Evolutionary conservation across 2,888 invertebrate genomes (phyloP).

Genomic region (Ptychoptera contaminata): DNA sequence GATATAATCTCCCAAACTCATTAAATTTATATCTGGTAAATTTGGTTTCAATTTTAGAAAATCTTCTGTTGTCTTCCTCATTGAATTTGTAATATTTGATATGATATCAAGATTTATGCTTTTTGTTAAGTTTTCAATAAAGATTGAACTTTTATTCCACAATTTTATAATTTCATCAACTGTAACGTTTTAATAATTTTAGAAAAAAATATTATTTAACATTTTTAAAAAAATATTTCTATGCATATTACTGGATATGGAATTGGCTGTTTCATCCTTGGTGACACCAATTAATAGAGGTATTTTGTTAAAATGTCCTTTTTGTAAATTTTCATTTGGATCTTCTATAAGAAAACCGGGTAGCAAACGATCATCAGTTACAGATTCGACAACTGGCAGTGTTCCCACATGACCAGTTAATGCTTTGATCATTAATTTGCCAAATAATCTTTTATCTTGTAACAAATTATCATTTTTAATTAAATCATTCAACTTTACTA

Average conservation of each 20-base stretch:
- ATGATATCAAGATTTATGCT: no score
- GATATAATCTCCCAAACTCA: slow-evolving; percentile 21
- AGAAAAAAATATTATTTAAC: slow-evolving; percentile 18
- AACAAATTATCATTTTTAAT: slow-evolving; percentile 38
- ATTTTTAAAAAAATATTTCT: slow-evolving; percentile 15
- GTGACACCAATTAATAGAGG: slow-evolving; percentile 59
- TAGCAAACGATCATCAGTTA: slow-evolving; percentile 46
- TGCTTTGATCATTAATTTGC: slow-evolving; percentile 44
- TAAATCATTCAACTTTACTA: slow-evolving; percentile 26
- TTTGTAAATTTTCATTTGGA: slow-evolving; percentile 43
- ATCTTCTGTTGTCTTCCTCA: no score
- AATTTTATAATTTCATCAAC: slow-evolving; percentile 12
- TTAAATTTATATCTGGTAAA: slow-evolving; percentile 20
- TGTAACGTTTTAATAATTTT: neutral
- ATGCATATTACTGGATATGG: slow-evolving; percentile 6
- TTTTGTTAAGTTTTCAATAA: no score
- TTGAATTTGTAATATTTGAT: no score
- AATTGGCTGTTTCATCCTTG: slow-evolving; percentile 47
- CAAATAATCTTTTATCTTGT: slow-evolving; percentile 37
- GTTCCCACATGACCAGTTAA: slow-evolving; percentile 44
- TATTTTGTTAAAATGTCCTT: slow-evolving; percentile 36
- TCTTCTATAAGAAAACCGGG: slow-evolving; percentile 48
- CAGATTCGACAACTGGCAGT: slow-evolving; percentile 52
- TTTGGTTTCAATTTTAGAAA: slow-evolving; percentile 13
- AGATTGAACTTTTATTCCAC: slow-evolving; percentile 17